Base-by-base conservation (phyloP, 1,140 invertebrate genomes). In the Megalonaias nervosa region DNA sequence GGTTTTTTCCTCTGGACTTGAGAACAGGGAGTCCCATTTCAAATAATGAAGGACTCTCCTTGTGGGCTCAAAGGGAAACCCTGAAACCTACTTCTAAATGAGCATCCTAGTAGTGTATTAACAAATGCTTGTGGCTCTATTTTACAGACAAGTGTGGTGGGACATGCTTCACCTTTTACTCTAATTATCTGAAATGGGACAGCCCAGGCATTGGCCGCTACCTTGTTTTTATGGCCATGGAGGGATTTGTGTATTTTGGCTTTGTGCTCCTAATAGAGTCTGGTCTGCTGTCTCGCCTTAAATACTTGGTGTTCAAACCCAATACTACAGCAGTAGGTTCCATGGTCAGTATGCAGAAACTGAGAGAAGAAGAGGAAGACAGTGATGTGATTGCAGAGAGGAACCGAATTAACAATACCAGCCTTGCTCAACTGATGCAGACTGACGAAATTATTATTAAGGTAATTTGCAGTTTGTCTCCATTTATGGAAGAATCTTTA, bases 191-290 rank as follows among this genome's bases (percentile, higher is more conserved):
- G 38, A 86, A 85, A 0, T 92, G 92, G 91, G 85, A 91, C 11
- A 85, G 81, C n/a, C 89, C 91, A 56, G 93, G 93, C 1, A 83
- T 94, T 67, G 94, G 94, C 11, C 90, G 92, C 68, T 91, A 92
- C 80, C 77, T 94, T 9, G 48, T 92, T 6, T 92, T 90, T 71
- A 87, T 94, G 82, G 75, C 85, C n/a, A 77, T 92, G 13, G 90
- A 93, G 79, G 93, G 93, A 13, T 69, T 92, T 21, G 70, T 93
- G 0, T 93, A 91, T 81, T 93, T 93, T 79, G 14, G 88, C 9
- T 90, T 92, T 59, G 72, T 93, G 3, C 23, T 91, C 0, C 13
- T 91, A 13, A 84, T 92, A 17, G 92, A 94, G 78, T 92, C 80
- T 23, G 73, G 81, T 13, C 48, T 83, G 12, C 57, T 85, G 1